Evolutionary conservation across 2,797 vertebrate species (phyloP).

Genomic region (Danio kyathit): DNA sequence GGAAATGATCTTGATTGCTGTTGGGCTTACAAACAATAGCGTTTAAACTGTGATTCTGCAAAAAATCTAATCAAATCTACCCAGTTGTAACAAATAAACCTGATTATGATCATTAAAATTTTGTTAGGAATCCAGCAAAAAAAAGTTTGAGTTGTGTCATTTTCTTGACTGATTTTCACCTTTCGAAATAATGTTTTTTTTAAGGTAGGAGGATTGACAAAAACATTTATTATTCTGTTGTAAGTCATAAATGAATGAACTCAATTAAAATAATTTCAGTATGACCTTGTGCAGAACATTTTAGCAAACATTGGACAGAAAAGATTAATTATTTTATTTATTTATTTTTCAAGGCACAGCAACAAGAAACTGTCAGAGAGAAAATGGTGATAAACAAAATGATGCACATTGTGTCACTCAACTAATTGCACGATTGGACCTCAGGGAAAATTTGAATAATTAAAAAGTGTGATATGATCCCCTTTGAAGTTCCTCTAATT

Average conservation of each 20-base stretch:
- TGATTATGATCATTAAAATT: not conserved
- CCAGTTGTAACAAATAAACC: not conserved
- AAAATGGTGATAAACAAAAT: not conserved
- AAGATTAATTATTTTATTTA: too few species aligned
- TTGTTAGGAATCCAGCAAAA: not conserved
- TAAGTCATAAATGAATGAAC: not conserved
- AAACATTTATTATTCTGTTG: not conserved
- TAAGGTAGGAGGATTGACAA: not conserved
- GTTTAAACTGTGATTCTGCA: not conserved
- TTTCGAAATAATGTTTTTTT: not conserved
- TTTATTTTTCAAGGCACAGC: not conserved
- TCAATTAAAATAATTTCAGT: not conserved
- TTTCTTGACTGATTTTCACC: not conserved
- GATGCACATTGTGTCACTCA: not conserved
- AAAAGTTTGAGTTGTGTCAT: not conserved
- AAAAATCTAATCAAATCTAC: not conserved
- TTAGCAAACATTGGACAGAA: not conserved
- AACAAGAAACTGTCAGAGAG: not conserved
- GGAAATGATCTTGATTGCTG: not conserved
- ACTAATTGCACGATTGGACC: not conserved
- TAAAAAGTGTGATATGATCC: not conserved
- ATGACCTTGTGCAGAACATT: not conserved
- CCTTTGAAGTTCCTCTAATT: not conserved
- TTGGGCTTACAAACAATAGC: not conserved
- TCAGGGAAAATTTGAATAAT: not conserved